phyloP scores from a whole-genome alignment of 2,888 invertebrate species.

The Netelia fuscicornis region DNA sequence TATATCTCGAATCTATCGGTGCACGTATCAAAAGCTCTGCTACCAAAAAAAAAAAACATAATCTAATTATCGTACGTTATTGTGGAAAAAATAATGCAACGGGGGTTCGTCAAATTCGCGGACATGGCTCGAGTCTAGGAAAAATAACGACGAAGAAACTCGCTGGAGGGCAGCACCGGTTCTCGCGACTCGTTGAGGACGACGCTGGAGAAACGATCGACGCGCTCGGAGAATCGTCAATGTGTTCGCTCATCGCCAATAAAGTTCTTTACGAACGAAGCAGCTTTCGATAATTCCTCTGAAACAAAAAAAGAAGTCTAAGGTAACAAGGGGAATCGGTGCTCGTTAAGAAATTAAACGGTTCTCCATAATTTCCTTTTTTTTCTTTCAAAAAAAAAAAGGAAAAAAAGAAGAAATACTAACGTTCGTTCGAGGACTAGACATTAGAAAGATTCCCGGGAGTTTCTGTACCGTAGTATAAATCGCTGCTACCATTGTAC shows the following conservation, averaged over 20 bases:
- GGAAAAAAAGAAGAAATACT: too few relatives aligned
- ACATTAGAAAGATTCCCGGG: conserved; percentile 33
- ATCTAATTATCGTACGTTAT: too few relatives aligned
- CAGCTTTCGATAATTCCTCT: conserved; percentile 11
- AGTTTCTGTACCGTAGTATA: conserved; percentile 56
- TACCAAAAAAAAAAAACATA: conserved; percentile 7
- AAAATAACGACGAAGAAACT: too few relatives aligned
- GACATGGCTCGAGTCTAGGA: too few relatives aligned
- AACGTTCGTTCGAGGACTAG: conserved; percentile 38
- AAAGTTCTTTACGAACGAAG: conserved; percentile 15
- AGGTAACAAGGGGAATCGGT: too few relatives aligned
- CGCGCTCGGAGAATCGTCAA: conserved; percentile 20
- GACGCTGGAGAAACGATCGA: neutral
- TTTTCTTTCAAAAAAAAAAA: too few relatives aligned
- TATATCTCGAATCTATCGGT: conserved; percentile 27
- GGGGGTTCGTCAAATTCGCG: too few relatives aligned
- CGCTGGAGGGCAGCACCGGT: too few relatives aligned
- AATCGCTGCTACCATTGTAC: conserved; percentile 48
- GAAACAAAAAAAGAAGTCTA: neutral
- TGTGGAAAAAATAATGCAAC: too few relatives aligned
- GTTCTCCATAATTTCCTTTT: neutral
- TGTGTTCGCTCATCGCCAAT: conserved; percentile 53
- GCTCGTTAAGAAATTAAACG: neutral
- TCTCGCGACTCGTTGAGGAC: too few relatives aligned
- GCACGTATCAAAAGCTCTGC: conserved; percentile 62